Conservation (phyloP, 1,140 invertebrate genomes). For the Musca domestica region DNA sequence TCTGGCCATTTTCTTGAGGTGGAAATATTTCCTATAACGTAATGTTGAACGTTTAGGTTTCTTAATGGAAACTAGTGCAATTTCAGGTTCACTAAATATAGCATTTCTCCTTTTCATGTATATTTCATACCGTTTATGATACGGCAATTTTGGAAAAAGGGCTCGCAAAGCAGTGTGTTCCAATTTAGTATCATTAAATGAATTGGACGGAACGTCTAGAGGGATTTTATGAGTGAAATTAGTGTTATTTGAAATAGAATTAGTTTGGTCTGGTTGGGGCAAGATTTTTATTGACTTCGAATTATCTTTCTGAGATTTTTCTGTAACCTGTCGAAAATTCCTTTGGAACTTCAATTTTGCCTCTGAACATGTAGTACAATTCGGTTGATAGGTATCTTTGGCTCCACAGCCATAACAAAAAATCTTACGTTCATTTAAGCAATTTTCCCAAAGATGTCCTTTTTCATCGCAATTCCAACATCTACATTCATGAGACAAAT, state of each 20-base stretch:
- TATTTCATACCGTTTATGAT: not conserved
- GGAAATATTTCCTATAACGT: not conserved
- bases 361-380: not conserved
- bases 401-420: too few species aligned
- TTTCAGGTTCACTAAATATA: not conserved
- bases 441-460: too few species aligned
- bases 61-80: too few species aligned
- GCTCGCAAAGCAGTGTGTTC: too few species aligned
- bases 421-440: not conserved
- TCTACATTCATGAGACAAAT: too few species aligned
- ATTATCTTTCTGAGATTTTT: too few species aligned
- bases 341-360: not conserved
- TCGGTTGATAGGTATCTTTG: not conserved
- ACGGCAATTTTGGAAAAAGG: not conserved
- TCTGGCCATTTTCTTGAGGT: not conserved
- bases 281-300: too few species aligned
- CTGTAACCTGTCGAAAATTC: not conserved
- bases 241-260: too few species aligned
- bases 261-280: too few species aligned
- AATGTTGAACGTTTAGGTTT: not conserved
- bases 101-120: not conserved
- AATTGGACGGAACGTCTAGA: too few species aligned
- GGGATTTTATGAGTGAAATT: too few species aligned
- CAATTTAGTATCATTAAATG: not conserved
- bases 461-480: too few species aligned